Evolutionary conservation across 2,797 vertebrate genomes (phyloP), one percentile per base, ranked within the genome.

Genomic region (Megalops cyprinoides): DNA sequence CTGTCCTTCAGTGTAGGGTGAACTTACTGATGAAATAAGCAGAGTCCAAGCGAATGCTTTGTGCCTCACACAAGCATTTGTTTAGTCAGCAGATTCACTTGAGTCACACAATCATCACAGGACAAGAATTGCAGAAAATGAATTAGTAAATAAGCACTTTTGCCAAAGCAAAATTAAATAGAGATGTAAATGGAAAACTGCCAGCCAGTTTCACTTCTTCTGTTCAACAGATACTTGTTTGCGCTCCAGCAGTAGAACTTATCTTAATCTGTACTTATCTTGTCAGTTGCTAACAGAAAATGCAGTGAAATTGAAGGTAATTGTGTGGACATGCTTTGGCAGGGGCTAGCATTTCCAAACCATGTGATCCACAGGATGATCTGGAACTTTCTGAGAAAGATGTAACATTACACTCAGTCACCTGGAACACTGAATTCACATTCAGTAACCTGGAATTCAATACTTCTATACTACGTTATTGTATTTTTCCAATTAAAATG

Each of bases 11-110:
- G 31, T 34, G 3, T 18, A 37, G 12, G 5, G 10, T 74, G 15
- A 1, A 48, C 46, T 44, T 65, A n/a, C 28, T 48, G 71, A 46
- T 74, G 71, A 49, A 46, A 74, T 42, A 25, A 67, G 62, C 62
- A 74, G 71, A 9, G n/a, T n/a, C n/a, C n/a, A n/a, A 39, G 9
- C 8, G 31, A 55, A 25, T 25, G 56, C 79, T 55, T 81, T 73
- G 76, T 82, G 74, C 82, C 79, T 83, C 48, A 82, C 82, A 79
- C 69, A 82, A 51, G 69, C 20, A 60, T 74, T 82, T 85, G 79
- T 85, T 82, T 83, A 79, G 81, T 85, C 86, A 85, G 79, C 82
- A 79, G 46, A 74, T 84, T 79, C 46, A 8, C 44, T 0, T 31
- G 60, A 44, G 65, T 84, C 82, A 86, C 37, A 42, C 53, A 77